Conservation (phyloP, 2,888 invertebrate species). For the Choreutis nemorana region DNA sequence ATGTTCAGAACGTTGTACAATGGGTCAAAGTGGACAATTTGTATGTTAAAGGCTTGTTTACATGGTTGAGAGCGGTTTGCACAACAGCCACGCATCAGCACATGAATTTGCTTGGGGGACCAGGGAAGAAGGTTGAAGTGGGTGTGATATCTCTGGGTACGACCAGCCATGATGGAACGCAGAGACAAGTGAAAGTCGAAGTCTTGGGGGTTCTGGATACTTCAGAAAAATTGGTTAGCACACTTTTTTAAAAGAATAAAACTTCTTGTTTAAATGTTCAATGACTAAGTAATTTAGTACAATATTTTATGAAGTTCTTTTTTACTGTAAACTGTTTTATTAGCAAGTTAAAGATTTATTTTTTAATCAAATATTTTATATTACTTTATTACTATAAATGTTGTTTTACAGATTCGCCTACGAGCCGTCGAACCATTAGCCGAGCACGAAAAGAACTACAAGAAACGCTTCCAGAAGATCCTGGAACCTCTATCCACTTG, state of each 20-base stretch:
- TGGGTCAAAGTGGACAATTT: slow-evolving; percentile 79
- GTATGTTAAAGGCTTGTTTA: slow-evolving; percentile 70
- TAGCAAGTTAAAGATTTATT: too few relatives aligned
- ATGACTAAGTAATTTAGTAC: too few relatives aligned
- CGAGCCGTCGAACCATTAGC: slow-evolving; percentile 84
- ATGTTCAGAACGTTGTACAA: slow-evolving; percentile 85
- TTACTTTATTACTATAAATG: not conserved
- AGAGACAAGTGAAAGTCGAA: slow-evolving; percentile 86
- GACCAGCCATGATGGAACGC: slow-evolving; percentile 79
- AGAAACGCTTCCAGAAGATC: slow-evolving; percentile 83
- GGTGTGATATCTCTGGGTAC: slow-evolving; percentile 90
- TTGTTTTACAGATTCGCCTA: slow-evolving; percentile 66
- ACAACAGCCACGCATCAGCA: slow-evolving; percentile 83
- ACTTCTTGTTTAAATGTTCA: too few relatives aligned
- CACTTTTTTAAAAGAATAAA: too few relatives aligned
- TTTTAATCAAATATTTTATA: too few relatives aligned
- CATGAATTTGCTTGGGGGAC: slow-evolving; percentile 75
- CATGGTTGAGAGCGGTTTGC: slow-evolving; percentile 74
- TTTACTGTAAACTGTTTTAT: too few relatives aligned
- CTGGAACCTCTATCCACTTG: slow-evolving; percentile 79
- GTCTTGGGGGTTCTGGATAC: slow-evolving; percentile 85
- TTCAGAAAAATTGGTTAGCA: slow-evolving; percentile 68
- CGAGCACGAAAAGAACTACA: slow-evolving; percentile 81
- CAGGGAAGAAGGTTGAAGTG: slow-evolving; percentile 75
- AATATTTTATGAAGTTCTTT: too few relatives aligned